Base-by-base conservation (phyloP, 2,797 vertebrate genomes). In the Pyrocephalus nanus region DNA sequence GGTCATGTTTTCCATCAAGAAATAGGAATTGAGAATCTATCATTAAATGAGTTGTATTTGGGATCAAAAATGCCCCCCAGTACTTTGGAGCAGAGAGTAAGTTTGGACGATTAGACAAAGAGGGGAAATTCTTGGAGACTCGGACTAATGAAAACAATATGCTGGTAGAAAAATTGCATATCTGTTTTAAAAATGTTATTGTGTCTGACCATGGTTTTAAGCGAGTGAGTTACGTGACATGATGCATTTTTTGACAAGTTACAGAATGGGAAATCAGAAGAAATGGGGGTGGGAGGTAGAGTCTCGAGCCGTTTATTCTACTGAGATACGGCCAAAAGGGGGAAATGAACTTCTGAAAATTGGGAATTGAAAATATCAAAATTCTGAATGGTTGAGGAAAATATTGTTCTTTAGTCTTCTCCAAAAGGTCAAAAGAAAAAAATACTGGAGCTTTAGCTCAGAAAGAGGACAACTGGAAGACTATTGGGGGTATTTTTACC, bases 141-240 rank as follows among this genome's bases (percentile, higher is more conserved):
- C 0, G 0, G 76, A 42, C 50, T 96, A 96, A 95, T 95, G 90
- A 90, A 92, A 96, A 93, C 90, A 95, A 48, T 32, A 53, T 95
- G 94, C 84, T 67, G 42, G 22, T 15, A 82, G 25, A 21, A 72
- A 92, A 80, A 92, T 25, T 3, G 65, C 29, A 0, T 91, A 86
- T 95, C 89, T 90, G 53, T 47, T 80, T 73, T 3, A 77, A 90
- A 88, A 88, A 61, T 60, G 69, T 87, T 76, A 77, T 72, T 88
- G 79, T 80, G 72, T 23, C 88, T 84, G 85, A 86, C 40, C 21
- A 25, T 0, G 34, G 65, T 40, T 91, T 71, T 71, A 64, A 90
- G 87, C 54, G 27, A 36, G 53, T 22, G 85, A 92, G 61, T 42
- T 86, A 26, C 4, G 34, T 27, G 90, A 60, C 32, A 27, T 1